phyloP scores from a whole-genome alignment of 2,797 vertebrate genomes.

The Sebastes ruberrimus region DNA sequence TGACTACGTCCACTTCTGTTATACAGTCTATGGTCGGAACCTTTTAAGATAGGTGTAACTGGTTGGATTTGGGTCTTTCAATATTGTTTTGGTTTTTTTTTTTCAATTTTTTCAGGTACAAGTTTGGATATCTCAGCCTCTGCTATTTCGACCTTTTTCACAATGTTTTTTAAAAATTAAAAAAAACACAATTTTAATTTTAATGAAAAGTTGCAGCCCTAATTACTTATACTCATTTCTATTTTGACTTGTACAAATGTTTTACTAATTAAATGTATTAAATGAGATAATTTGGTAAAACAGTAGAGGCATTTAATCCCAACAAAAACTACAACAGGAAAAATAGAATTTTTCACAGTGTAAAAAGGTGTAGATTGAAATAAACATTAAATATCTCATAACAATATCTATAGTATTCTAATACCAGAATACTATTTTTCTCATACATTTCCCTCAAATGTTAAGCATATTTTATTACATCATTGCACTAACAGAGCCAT shows the following conservation, averaged over 20 bases:
- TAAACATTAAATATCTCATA: no score
- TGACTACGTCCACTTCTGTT: not conserved
- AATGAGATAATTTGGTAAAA: accelerated
- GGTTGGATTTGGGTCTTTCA: not conserved
- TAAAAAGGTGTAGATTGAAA: no score
- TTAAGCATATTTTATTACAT: no score
- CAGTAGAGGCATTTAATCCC: not conserved
- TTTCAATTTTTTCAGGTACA: not conserved
- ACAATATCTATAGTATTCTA: accelerated
- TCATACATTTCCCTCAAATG: no score
- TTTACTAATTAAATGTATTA: not conserved
- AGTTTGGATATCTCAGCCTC: not conserved
- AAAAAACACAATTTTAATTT: not conserved
- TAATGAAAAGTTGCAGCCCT: not conserved
- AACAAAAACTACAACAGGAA: not conserved
- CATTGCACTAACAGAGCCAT: not conserved
- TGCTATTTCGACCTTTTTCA: not conserved
- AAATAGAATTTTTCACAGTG: no score
- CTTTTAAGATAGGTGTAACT: not conserved
- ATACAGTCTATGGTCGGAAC: not conserved
- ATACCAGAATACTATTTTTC: no score
- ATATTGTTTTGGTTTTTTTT: accelerated
- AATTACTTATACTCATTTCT: not conserved
- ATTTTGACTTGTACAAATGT: not conserved
- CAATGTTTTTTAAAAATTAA: not conserved